phyloP scores from a whole-genome alignment of 2,113 vertebrate genomes.

The Phrynosoma blainvillii region DNA sequence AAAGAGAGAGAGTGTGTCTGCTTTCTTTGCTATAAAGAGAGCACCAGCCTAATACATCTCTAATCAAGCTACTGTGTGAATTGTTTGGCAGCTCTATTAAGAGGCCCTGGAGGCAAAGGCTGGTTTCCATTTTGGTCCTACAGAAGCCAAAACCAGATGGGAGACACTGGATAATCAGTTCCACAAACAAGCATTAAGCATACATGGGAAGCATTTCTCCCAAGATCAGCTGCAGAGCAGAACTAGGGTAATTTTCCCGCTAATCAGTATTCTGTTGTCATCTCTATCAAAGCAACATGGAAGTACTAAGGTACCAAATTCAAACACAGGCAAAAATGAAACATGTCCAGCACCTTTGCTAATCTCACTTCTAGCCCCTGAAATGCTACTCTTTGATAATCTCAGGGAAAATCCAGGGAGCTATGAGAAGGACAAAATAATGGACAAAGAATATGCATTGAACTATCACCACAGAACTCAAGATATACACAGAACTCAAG shows the following conservation, averaged over 20 bases:
- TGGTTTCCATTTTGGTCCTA: constrained; percentile 6
- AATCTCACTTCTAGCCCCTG: neutral
- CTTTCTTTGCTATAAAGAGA: constrained; percentile 14
- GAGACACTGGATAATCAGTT: constrained; percentile 12
- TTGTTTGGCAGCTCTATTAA: constrained; percentile 7
- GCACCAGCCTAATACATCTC: neutral
- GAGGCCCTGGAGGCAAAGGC: constrained; percentile 8
- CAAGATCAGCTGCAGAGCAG: constrained; percentile 1
- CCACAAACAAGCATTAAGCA: constrained; percentile 7
- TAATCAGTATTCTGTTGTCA: constrained; percentile 21
- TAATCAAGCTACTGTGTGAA: constrained; percentile 1
- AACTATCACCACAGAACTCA: neutral
- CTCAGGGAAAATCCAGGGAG: neutral
- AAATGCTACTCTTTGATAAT: neutral
- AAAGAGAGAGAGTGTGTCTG: neutral
- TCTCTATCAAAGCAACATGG: constrained; percentile 9
- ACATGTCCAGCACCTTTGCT: neutral
- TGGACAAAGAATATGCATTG: neutral
- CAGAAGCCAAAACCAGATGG: neutral
- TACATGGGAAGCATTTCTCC: neutral
- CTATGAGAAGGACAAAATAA: neutral
- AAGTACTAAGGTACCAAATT: neutral
- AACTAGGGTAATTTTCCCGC: constrained; percentile 9
- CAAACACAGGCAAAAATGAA: neutral
- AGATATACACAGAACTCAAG: neutral